phyloP scores from a whole-genome alignment of 35 echinoderm and acorn worm genomes.

The Eucidaris tribuloides region DNA sequence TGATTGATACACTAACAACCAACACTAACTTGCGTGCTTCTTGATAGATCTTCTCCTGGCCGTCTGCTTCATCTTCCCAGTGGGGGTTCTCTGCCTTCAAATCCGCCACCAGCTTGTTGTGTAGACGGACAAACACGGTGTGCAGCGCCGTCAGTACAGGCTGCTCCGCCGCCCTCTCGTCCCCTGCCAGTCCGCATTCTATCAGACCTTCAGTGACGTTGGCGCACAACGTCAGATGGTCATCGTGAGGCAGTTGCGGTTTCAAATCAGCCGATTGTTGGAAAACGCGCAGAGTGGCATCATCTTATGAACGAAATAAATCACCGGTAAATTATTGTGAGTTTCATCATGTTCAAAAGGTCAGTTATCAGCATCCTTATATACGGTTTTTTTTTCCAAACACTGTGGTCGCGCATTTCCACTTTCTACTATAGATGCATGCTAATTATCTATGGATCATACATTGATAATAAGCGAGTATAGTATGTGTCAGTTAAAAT shows the following conservation, averaged over 20 bases:
- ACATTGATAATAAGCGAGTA: too few species aligned
- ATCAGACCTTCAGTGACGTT: background rate
- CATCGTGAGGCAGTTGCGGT: conserved; percentile 62
- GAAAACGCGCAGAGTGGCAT: too few species aligned
- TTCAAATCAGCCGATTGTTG: too few species aligned
- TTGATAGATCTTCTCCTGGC: too few species aligned
- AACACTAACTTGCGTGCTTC: too few species aligned
- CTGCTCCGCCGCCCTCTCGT: conserved; percentile 76
- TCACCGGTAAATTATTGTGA: conserved; percentile 15
- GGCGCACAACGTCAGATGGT: conserved; percentile 36
- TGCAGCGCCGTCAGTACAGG: conserved; percentile 66
- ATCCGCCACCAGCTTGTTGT: conserved; percentile 57
- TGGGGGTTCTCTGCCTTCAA: conserved; percentile 33
- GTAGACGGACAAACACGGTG: conserved; percentile 71
- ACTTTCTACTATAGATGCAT: too few species aligned
- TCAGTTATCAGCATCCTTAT: too few species aligned
- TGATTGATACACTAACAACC: too few species aligned
- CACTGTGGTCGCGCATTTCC: too few species aligned
- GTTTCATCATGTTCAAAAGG: conserved; percentile 32
- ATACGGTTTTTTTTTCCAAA: too few species aligned
- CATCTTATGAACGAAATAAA: background rate
- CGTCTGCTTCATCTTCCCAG: conserved; percentile 81
- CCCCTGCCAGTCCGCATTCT: conserved; percentile 63
- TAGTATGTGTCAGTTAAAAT: too few species aligned
- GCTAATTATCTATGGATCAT: too few species aligned